Base-by-base conservation (phyloP, 2,113 vertebrate genomes). In the Gnathonemus longibarbis region DNA sequence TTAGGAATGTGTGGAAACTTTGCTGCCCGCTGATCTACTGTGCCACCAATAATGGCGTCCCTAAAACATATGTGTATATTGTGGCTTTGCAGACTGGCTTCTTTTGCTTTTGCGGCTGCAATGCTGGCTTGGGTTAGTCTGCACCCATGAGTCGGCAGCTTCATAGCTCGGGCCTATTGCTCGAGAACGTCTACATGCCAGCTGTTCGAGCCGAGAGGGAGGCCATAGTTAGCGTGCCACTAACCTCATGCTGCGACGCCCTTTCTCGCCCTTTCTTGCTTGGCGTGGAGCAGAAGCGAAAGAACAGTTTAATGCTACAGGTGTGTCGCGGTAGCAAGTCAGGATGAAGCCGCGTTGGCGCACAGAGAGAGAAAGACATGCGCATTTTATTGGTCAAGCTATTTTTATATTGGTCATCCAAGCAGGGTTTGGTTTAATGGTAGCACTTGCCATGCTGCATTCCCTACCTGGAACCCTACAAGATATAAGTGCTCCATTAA, bases 191-290 rank as follows among this genome's bases (percentile, higher is more conserved):
- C 89, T 85, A 89, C 89, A 90, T 85, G 77, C 70, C 90, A 88
- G 85, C 74, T 89, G 89, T 90, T 90, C 86, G 48, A 90, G 89
- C 80, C 66, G 88, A 58, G 87, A 88, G 49, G 58, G 53, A 91
- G 77, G 90, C 88, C 89, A 90, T 90, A 92, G 91, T 91, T 91
- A 91, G 89, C 88, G 48, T 15, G 89, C 46, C 84, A 87, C 88
- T 89, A 83, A 91, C 91, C 91, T 91, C 27, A 6, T 27, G 17
- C n/a, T 19, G 49, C n/a, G 7, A 17, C 3, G 13, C n/a, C 48
- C 48, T 24, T 52, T 35, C 21, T 46, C 49, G 13, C 24, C 50
- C n/a, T 50, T 13, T 35, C 48, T 53, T 21, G 48, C 8, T 56
- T 39, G 27, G 31, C 15, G 0, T 87, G 85, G 31, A 21, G 27